These are phyloP conservation scores for Sitta europaea DNA, from an alignment of 2,113 vertebrate species.

Conservation along the genomic window DNA sequence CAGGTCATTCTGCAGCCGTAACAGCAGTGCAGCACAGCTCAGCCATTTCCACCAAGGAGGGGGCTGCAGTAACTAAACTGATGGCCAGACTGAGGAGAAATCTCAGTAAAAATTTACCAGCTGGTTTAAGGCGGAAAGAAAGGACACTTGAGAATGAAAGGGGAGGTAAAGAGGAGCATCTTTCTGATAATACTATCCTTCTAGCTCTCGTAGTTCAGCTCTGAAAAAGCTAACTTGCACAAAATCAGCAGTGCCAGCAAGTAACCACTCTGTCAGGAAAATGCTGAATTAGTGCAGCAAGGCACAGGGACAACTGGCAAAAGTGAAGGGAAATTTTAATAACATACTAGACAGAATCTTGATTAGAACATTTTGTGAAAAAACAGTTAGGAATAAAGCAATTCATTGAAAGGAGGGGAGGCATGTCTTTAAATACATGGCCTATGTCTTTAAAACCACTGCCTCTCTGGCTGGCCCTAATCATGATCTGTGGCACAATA, in stretches of 20 bases:
- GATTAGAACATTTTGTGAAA: slow-evolving; percentile 18
- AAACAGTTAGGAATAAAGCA: slow-evolving; percentile 34
- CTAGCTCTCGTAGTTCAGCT: background rate
- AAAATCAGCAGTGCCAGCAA: background rate
- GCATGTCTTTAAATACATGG: background rate
- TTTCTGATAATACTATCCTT: background rate
- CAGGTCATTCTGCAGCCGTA: slow-evolving; percentile 52
- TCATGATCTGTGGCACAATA: slow-evolving; percentile 6
- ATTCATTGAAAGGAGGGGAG: background rate
- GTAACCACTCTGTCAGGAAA: background rate
- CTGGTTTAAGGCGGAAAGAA: background rate
- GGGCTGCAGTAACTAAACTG: background rate
- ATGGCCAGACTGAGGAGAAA: background rate
- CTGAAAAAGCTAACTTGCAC: background rate
- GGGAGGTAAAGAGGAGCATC: background rate
- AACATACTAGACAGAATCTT: background rate
- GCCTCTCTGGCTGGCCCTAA: background rate
- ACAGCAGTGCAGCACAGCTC: background rate
- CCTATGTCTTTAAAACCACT: slow-evolving; percentile 42
- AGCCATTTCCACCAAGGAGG: background rate
- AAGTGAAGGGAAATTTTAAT: slow-evolving; percentile 16
- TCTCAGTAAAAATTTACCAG: background rate
- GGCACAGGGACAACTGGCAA: background rate
- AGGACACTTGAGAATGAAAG: background rate
- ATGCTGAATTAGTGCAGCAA: slow-evolving; percentile 14